Conservation (phyloP, 2,113 vertebrate species). For the Cynoglossus semilaevis region DNA sequence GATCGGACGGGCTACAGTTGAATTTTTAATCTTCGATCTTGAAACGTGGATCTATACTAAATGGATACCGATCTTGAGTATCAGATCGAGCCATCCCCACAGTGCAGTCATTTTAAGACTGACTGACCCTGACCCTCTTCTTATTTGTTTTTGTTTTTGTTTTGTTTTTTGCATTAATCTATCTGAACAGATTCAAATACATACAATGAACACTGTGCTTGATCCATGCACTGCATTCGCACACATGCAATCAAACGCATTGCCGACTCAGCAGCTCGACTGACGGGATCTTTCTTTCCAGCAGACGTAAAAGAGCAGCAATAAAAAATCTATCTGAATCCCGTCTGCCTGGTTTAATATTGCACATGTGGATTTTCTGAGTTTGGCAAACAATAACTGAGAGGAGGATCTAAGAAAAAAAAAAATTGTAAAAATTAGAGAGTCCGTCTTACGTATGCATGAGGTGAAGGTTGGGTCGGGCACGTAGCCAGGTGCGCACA, state of each 20-base stretch:
- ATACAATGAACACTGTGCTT: constrained; percentile 34
- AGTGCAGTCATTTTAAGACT: too few relatives aligned
- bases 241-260: constrained; percentile 17
- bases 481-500: constrained; percentile 87
- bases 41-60: too few relatives aligned
- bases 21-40: too few relatives aligned
- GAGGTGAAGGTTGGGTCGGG: constrained; percentile 84
- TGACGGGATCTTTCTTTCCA: too few relatives aligned
- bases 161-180: constrained; percentile 18
- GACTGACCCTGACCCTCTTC: neutral
- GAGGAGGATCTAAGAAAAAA: neutral
- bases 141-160: constrained; percentile 1
- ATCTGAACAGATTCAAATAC: constrained; percentile 12
- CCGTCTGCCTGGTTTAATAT: neutral
- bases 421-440: neutral
- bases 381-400: neutral
- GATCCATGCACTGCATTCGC: constrained; percentile 42
- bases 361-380: neutral
- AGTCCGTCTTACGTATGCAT: constrained; percentile 86
- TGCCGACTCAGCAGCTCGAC: neutral
- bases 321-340: too few relatives aligned
- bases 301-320: too few relatives aligned
- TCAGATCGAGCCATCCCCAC: too few relatives aligned
- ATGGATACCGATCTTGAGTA: too few relatives aligned
- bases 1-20: too few relatives aligned